Evolutionary conservation across 2,797 vertebrate species (phyloP).

Genomic region (Megalops cyprinoides): DNA sequence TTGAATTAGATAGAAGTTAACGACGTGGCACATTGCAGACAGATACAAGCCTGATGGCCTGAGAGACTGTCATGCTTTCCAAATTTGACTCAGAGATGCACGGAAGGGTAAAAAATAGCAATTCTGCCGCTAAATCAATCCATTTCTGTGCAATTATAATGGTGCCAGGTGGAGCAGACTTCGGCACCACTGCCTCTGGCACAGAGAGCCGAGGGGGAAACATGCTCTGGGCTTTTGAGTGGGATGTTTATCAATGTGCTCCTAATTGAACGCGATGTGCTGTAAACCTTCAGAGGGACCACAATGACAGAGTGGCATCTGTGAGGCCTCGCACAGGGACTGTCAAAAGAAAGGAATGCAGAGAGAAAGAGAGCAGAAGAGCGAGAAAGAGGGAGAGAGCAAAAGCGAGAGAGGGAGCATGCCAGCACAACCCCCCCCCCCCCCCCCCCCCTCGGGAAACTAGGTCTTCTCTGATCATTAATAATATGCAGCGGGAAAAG

Average conservation of each 20-base stretch:
- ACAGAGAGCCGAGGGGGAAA: background rate
- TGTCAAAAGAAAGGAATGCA: background rate
- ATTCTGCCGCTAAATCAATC: background rate
- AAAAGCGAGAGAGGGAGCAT: background rate
- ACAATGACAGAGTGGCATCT: slow-evolving; percentile 16
- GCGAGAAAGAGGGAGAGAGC: background rate
- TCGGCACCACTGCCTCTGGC: background rate
- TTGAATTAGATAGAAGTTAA: background rate
- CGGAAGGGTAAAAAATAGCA: slow-evolving; percentile 6
- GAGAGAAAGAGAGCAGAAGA: slow-evolving; percentile 25
- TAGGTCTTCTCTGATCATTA: background rate
- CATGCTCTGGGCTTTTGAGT: slow-evolving; percentile 9
- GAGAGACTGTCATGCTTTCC: background rate
- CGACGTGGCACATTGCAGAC: background rate
- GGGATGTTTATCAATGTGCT: slow-evolving; percentile 14
- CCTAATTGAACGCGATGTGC: slow-evolving; percentile 33
- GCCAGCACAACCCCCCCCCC: no score
- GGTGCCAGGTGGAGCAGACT: slow-evolving; percentile 9
- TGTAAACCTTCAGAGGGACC: slow-evolving; percentile 26
- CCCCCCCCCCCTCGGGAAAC: background rate
- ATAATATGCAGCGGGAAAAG: slow-evolving; percentile 9
- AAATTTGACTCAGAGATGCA: background rate
- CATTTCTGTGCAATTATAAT: slow-evolving; percentile 1
- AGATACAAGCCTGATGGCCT: background rate
- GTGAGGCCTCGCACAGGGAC: slow-evolving; percentile 17